Evolutionary conservation across 2,888 invertebrate species (phyloP).

Genomic region (Strigamia transsilvanica): DNA sequence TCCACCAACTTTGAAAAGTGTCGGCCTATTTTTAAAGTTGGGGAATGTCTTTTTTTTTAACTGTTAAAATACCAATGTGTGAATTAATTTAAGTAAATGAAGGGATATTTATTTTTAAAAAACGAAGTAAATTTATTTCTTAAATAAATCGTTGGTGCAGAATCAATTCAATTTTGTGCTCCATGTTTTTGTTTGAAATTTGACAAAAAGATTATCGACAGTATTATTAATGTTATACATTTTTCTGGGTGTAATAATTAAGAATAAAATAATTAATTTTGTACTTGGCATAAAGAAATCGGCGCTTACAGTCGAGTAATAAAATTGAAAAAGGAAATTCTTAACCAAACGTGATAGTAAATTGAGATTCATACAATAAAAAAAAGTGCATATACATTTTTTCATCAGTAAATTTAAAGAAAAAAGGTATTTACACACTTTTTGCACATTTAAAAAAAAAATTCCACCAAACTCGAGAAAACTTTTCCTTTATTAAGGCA

Average conservation of each 20-base stretch:
- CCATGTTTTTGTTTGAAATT: background rate
- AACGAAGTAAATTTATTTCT: slow-evolving; percentile 21
- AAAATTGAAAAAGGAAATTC: background rate
- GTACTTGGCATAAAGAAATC: slow-evolving; percentile 3
- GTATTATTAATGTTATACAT: background rate
- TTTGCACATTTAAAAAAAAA: slow-evolving; percentile 22
- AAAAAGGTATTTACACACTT: slow-evolving; percentile 12
- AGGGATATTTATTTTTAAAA: background rate
- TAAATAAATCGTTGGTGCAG: slow-evolving; percentile 13
- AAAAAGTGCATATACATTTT: slow-evolving; percentile 9
- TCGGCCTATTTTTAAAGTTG: background rate
- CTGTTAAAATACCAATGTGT: background rate
- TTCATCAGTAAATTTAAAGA: background rate
- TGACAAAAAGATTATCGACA: background rate
- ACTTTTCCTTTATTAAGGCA: slow-evolving; percentile 48
- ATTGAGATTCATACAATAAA: slow-evolving; percentile 9
- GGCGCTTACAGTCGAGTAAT: background rate
- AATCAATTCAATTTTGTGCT: slow-evolving; percentile 18
- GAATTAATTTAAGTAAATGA: background rate
- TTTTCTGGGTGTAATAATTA: slow-evolving; percentile 5
- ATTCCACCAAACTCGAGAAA: slow-evolving; percentile 12
- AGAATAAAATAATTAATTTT: background rate
- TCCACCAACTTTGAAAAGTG: background rate
- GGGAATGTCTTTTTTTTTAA: background rate
- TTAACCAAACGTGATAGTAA: background rate